phyloP scores from a whole-genome alignment of 2,888 invertebrate species.

The Chelonus formosanus region DNA sequence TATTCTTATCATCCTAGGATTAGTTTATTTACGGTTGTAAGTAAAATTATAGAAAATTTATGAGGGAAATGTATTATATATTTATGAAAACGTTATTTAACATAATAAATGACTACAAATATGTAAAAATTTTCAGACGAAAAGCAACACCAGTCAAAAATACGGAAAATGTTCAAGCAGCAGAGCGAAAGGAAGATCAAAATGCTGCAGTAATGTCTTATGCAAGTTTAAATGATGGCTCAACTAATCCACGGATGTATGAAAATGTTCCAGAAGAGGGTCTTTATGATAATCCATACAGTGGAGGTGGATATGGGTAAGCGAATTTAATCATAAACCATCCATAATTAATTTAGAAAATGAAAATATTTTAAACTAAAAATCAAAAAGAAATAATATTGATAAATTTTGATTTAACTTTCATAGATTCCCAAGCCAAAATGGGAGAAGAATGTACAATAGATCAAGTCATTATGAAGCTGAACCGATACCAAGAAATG shows the following conservation, averaged over 20 bases:
- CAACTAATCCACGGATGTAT: conserved; percentile 65
- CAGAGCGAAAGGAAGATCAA: conserved; percentile 85
- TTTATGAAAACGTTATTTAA: no score
- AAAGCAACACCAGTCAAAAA: conserved; percentile 88
- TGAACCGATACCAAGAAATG: conserved; percentile 72
- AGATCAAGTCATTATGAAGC: conserved; percentile 70
- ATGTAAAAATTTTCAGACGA: conserved; percentile 67
- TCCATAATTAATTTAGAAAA: no score
- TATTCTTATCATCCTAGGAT: conserved; percentile 78
- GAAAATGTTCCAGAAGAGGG: conserved; percentile 66
- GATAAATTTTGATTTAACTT: conserved; percentile 2
- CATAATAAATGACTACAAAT: no score
- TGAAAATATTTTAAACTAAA: conserved; percentile 14
- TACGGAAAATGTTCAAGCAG: conserved; percentile 87
- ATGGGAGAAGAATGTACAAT: conserved; percentile 56
- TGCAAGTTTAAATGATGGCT: conserved; percentile 80
- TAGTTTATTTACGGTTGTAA: conserved; percentile 84
- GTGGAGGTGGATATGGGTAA: conserved; percentile 58
- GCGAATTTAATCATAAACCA: background rate
- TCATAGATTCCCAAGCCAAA: conserved; percentile 54
- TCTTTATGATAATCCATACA: conserved; percentile 65
- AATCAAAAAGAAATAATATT: background rate
- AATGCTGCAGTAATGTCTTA: conserved; percentile 91
- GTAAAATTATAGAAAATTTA: conserved; percentile 57
- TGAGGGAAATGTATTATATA: background rate